Conservation (phyloP, 2,888 invertebrate species). For the Octodonta nipae region DNA sequence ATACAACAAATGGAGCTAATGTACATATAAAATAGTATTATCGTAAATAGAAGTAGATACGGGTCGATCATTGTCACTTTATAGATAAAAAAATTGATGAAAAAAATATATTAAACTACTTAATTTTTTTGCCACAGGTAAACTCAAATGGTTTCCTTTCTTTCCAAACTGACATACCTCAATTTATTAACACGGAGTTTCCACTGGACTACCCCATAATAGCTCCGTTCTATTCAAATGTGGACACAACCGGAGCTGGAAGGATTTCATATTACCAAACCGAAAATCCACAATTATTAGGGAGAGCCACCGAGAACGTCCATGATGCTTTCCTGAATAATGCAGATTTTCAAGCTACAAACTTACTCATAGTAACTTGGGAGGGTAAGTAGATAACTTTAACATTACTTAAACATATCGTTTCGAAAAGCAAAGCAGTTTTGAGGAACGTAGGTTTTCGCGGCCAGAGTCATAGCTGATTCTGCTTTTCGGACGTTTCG, state of each 20-base stretch:
- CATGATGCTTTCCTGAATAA: conserved; percentile 60
- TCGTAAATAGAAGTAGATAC: too few species aligned
- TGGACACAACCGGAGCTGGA: conserved; percentile 67
- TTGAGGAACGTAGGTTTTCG: too few species aligned
- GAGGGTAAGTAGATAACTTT: conserved; percentile 32
- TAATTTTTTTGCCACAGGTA: conserved; percentile 45
- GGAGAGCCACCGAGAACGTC: conserved; percentile 57
- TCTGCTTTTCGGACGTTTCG: too few species aligned
- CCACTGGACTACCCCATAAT: conserved; percentile 80
- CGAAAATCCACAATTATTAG: conserved; percentile 44
- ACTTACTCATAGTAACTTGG: conserved; percentile 84
- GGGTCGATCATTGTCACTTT: too few species aligned
- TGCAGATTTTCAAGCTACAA: conserved; percentile 57
- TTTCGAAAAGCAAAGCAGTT: too few species aligned
- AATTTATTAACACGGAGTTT: conserved; percentile 77
- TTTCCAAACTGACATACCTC: conserved; percentile 75
- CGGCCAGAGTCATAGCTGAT: too few species aligned
- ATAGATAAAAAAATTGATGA: too few species aligned
- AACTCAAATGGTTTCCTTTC: conserved; percentile 83
- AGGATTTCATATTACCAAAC: conserved; percentile 61
- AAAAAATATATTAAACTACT: too few species aligned
- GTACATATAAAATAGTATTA: too few species aligned
- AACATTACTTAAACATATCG: too few species aligned
- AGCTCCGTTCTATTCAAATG: conserved; percentile 81
- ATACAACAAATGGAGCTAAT: too few species aligned